Evolutionary conservation across 53 echinoderm and acorn worm species (phyloP), one percentile per base, ranked within the genome.

Genomic region (Holothuria scabra): DNA sequence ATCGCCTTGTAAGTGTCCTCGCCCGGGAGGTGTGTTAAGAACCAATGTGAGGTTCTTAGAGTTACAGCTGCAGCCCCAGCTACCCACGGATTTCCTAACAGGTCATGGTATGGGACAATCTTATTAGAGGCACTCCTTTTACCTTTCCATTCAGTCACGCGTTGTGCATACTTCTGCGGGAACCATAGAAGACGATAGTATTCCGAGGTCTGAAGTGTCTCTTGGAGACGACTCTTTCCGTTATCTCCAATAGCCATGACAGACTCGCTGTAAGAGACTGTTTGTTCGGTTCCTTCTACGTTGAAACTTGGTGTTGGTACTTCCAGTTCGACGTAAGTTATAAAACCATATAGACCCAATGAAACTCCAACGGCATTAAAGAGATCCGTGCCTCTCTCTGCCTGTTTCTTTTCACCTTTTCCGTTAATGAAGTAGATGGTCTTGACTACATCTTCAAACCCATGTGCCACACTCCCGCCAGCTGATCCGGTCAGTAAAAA

Each of bases 341-440:
- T 44, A 38, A 81, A 22, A 13, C 81, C 81, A n/a, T 61, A 81
- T 4, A 81, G 81, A 61, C 81, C 81, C 81, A 81, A 13, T 12
- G 81, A 81, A 19, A 81, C 81, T 13, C 81, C 81, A 41, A 81
- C 63, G 2, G 81, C 81, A 59, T 81, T 81, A 26, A 81, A 81
- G n/a, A 63, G 63, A 12, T 81, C 81, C 22, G 63, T 81, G 7
- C 46, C 46, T 34, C 35, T 37, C 63, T 63, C 46, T 37, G 81
- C 81, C 11, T 61, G 41, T 12, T 37, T 20, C 21, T n/a, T 59
- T 37, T 63, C 64, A 19, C 81, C 81, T 38, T 63, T 35, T 16
- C 81, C 81, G 22, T 81, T 46, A 28, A 81, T 37, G n/a, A 81
- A 81, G 34, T 81, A 63, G n/a, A 81, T 61, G 35, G 60, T 61